Evolutionary conservation across 2,113 vertebrate species (phyloP), one percentile per base, ranked within the genome.

Genomic region (Rhegmatorhina hoffmannsi): DNA sequence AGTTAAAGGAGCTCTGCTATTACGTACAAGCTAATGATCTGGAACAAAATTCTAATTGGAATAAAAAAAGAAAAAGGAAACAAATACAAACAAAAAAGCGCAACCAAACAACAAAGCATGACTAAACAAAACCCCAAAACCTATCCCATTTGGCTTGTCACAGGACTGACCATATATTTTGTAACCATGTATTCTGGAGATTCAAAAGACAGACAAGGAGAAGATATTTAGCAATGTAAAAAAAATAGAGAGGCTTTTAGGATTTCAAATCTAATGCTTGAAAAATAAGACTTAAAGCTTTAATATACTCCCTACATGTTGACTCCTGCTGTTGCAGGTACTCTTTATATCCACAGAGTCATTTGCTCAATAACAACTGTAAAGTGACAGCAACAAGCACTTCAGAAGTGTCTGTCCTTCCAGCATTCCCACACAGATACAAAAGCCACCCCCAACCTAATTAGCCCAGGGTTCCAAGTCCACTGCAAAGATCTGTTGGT

Each of bases 221-320:
- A 86, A 21, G 7, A 43, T 5, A 63, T 69, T 80, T 50, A 81
- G 29, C 47, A 77, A 70, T 11, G 12, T 34, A 76, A 74, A 86
- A 85, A 38, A 89, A 87, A 77, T 2, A 64, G 17, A 73, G 31
- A 74, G 13, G 24, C 20, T 84, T 91, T 40, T 31, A 86, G n/a
- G 29, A 47, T 79, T 50, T 81, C 33, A 89, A 86, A 76, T 58
- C 24, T 24, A 49, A 59, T 82, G 24, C 34, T 43, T 62, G 47
- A 50, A 93, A 94, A 94, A 75, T 72, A 90, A 77, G 36, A 90
- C 94, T 40, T 9, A 92, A 95, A 93, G 66, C 24, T 87, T 73
- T 79, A 68, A 70, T 64, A 43, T 46, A 55, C 33, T 76, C 29
- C 52, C 38, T 62, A n/a, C 9, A 8, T 77, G 46, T 33, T 64